Base-by-base conservation (phyloP, 1,140 invertebrate genomes). In the Thalassaphorura encarpata region DNA sequence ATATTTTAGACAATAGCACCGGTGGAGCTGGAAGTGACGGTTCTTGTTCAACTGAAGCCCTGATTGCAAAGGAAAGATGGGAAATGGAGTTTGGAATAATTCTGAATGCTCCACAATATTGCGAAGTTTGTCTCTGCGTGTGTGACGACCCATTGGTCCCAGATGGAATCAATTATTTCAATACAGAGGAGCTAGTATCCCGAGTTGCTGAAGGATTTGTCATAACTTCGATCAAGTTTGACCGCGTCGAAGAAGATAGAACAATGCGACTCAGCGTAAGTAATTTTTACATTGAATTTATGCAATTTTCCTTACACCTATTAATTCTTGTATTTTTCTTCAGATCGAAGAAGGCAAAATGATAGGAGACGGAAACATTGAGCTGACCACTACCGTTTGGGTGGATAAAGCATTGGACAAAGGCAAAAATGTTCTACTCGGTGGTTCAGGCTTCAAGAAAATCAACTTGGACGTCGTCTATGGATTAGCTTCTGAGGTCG, bases 11-110 rank as follows among this genome's bases (percentile, higher is more conserved):
- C n/a, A 36, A 36, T n/a, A 36, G 33, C 33, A 36, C 8, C n/a
- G n/a, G 33, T n/a, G 33, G 33, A 11, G 33, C 8, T 11, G 33
- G 33, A 36, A n/a, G n/a, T 36, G 8, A 8, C 6, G 5, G 5
- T 6, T 47, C 21, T 24, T 15, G 21, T 36, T 26, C 18, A 24
- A 36, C 31, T 51, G 28, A 33, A 18, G 48, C 19, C 3, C 11
- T 51, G 31, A 51, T 33, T n/a, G 2, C 41, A 6, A 13, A 21
- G 2, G 56, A 58, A 40, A 23, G 56, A 16, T 58, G 56, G 56
- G 56, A 58, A 29, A 58, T 58, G 56, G 56, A 58, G 19, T 48
- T 33, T 19, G 56, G 56, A 2, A 27, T 58, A 3, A 52, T 58
- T 24, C 31, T 58, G n/a, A 52, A 33, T 36, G 48, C 56, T 13